phyloP scores from a whole-genome alignment of 2,888 invertebrate genomes.

The Mechanitis messenoides region DNA sequence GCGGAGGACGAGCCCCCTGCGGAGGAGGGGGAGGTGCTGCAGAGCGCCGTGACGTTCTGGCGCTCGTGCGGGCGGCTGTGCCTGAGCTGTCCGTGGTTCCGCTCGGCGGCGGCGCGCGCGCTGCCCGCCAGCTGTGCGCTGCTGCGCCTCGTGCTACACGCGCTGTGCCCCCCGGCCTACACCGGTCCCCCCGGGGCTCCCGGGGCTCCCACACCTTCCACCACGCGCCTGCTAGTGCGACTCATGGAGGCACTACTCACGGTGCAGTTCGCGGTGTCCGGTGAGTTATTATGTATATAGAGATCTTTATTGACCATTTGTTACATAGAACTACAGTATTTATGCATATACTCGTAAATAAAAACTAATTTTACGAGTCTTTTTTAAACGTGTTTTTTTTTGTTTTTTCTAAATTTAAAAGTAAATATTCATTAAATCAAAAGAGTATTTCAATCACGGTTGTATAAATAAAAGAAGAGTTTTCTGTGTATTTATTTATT shows the following conservation, averaged over 20 bases:
- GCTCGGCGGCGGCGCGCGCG: slow-evolving; percentile 55
- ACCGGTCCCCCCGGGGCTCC: slow-evolving; percentile 40
- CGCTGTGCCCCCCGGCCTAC: slow-evolving; percentile 39
- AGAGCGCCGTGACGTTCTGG: slow-evolving; percentile 70
- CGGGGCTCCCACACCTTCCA: slow-evolving; percentile 40
- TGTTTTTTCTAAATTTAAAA: no score
- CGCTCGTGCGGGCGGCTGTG: slow-evolving; percentile 69
- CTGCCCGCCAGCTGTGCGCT: slow-evolving; percentile 57
- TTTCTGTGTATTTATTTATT: no score
- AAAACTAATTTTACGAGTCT: no score
- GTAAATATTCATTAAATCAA: no score
- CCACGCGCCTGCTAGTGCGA: slow-evolving; percentile 46
- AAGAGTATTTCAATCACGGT: no score
- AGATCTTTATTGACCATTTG: no score
- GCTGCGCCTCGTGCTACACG: slow-evolving; percentile 53
- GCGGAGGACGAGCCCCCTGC: slow-evolving; percentile 35
- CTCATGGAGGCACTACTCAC: slow-evolving; percentile 65
- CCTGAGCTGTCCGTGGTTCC: slow-evolving; percentile 75
- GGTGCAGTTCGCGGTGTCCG: slow-evolving; percentile 62
- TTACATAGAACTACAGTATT: no score
- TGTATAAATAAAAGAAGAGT: no score
- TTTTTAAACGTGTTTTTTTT: no score
- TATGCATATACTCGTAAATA: no score
- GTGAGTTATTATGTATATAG: slow-evolving; percentile 38
- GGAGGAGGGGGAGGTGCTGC: slow-evolving; percentile 54